A percentile compares a stretch with the other conserved stretches of the same genome.
Evolutionary conservation across 2,113 vertebrate species (phyloP).

Genomic region (Corythornis madagascariensis): DNA sequence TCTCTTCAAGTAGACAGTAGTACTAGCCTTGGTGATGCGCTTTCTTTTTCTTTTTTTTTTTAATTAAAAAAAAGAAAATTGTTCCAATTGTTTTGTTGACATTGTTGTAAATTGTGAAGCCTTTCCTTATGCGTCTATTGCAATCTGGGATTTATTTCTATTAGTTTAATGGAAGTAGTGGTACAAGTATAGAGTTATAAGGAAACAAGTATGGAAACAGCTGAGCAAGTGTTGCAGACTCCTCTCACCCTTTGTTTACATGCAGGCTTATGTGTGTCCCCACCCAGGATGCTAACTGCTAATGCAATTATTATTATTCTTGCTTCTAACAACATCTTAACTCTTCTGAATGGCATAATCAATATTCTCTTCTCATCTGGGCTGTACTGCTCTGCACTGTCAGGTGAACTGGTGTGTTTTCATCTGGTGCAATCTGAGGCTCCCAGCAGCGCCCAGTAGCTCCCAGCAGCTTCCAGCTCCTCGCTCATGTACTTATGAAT

Average conservation of each 20-base stretch:
- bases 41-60: not conserved
- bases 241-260: not conserved
- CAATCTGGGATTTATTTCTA: not conserved
- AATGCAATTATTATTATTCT: not conserved
- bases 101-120: not conserved
- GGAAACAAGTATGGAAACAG: not conserved
- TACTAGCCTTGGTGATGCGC: too few relatives aligned
- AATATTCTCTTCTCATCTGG: not conserved
- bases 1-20: not conserved
- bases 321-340: not conserved
- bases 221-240: not conserved
- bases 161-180: not conserved
- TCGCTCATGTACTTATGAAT: not conserved
- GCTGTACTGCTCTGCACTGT: not conserved
- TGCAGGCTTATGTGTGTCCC: fast-evolving
- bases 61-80: too few relatives aligned
- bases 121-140: not conserved
- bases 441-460: not conserved
- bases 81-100: not conserved
- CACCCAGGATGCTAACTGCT: not conserved
- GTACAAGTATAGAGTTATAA: not conserved
- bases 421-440: not conserved
- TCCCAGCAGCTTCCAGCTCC: conserved; percentile 15
- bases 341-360: not conserved
- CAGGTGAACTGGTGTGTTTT: not conserved